A percentile compares a stretch with the other conserved stretches of the same genome.
These are phyloP conservation scores for Octopus bimaculoides DNA, from an alignment of 1,140 invertebrate genomes.

Conservation along the genomic window DNA sequence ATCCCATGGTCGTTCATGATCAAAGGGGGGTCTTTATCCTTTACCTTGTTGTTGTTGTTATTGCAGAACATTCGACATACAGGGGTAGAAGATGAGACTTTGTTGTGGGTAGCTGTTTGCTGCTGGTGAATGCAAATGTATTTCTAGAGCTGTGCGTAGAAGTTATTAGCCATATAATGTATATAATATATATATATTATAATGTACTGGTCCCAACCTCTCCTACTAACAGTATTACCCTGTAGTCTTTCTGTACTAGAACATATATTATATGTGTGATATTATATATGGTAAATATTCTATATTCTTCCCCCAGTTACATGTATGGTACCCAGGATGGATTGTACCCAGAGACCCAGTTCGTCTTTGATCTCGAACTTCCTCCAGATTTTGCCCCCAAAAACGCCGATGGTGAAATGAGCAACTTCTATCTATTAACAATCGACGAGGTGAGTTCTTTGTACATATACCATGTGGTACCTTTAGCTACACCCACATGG, in stretches of 20 bases:
- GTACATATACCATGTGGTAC: too few species aligned
- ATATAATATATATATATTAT: too few species aligned
- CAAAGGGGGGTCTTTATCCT: too few species aligned
- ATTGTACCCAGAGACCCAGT: slow-evolving; percentile 89
- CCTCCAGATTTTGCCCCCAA: slow-evolving; percentile 83
- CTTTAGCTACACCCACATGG: too few species aligned
- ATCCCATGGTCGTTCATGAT: too few species aligned
- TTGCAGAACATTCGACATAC: too few species aligned
- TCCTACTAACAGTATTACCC: background rate
- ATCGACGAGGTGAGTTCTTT: slow-evolving; percentile 62
- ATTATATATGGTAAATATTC: slow-evolving; percentile 8
- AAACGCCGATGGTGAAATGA: slow-evolving; percentile 90
- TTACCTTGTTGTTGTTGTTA: too few species aligned
- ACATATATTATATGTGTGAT: background rate
- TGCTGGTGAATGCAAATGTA: too few species aligned
- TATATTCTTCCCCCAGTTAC: slow-evolving; percentile 64
- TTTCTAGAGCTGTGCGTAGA: too few species aligned
- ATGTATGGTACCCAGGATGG: slow-evolving; percentile 90
- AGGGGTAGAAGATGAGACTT: too few species aligned
- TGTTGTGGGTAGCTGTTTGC: too few species aligned
- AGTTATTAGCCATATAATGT: too few species aligned
- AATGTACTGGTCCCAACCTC: background rate
- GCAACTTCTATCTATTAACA: slow-evolving; percentile 77
- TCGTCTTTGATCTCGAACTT: slow-evolving; percentile 90
- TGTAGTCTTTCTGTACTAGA: background rate